Conservation (phyloP, 2,888 invertebrate species). For the Orthosia incerta region DNA sequence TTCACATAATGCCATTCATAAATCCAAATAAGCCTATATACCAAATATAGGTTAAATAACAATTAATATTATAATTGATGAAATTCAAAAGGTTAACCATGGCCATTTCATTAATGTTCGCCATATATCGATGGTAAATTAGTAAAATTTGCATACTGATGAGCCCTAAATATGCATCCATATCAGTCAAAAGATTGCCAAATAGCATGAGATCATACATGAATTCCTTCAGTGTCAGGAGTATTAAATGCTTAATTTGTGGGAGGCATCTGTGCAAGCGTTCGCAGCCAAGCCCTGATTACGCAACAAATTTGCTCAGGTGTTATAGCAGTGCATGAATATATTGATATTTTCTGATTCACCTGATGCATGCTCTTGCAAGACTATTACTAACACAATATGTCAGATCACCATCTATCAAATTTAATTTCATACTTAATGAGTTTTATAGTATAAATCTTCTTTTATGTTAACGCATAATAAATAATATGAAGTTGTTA, state of each 20-base stretch:
- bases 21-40: neutral
- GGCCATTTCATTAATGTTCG: slow-evolving; percentile 15
- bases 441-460: neutral
- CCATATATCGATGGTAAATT: slow-evolving; percentile 13
- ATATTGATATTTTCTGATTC: slow-evolving; percentile 73
- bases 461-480: neutral
- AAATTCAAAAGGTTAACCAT: slow-evolving; percentile 36
- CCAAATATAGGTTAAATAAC: slow-evolving; percentile 2
- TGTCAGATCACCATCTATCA: slow-evolving; percentile 38
- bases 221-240: slow-evolving; percentile 76
- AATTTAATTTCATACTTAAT: slow-evolving; percentile 16
- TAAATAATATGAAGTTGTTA: slow-evolving; percentile 2
- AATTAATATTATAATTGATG: slow-evolving; percentile 30
- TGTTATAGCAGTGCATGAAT: slow-evolving; percentile 67
- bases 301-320: slow-evolving; percentile 77
- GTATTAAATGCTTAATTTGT: slow-evolving; percentile 79
- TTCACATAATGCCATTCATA: neutral
- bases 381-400: slow-evolving; percentile 57
- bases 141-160: slow-evolving; percentile 18
- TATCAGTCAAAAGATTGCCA: slow-evolving; percentile 58
- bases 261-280: slow-evolving; percentile 73
- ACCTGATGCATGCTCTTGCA: slow-evolving; percentile 61
- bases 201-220: slow-evolving; percentile 69
- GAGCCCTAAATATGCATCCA: slow-evolving; percentile 36
- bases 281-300: slow-evolving; percentile 78